phyloP scores from a whole-genome alignment of 2,888 invertebrate genomes.

The Watsonalla binaria region DNA sequence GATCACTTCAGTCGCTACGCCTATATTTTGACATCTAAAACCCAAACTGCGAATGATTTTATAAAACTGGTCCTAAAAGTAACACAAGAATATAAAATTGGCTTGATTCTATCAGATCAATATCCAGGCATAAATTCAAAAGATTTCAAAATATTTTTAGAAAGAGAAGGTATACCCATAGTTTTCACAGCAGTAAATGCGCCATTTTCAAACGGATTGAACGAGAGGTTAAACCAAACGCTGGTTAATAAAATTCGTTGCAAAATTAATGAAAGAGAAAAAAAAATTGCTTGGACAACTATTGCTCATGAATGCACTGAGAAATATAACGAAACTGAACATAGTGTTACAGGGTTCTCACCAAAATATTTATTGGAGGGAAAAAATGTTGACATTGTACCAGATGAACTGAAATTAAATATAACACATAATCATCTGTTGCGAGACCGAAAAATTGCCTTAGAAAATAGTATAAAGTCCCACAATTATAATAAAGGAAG shows the following conservation, averaged over 20 bases:
- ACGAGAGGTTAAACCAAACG: too few species aligned
- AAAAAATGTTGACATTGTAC: slow-evolving; percentile 14
- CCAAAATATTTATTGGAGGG: slow-evolving; percentile 26
- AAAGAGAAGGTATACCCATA: slow-evolving; percentile 14
- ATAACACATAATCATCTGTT: slow-evolving; percentile 7
- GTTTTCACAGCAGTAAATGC: slow-evolving; percentile 30
- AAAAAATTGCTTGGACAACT: slow-evolving; percentile 28
- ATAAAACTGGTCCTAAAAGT: too few species aligned
- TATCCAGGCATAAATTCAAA: too few species aligned
- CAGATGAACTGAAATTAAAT: slow-evolving; percentile 9
- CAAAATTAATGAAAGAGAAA: slow-evolving; percentile 22
- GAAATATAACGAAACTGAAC: slow-evolving; percentile 30
- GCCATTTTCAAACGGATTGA: too few species aligned
- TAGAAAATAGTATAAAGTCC: slow-evolving; percentile 17
- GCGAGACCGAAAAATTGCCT: slow-evolving; percentile 18
- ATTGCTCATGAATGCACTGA: slow-evolving; percentile 26
- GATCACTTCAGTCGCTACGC: too few species aligned
- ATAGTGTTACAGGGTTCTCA: slow-evolving; percentile 26
- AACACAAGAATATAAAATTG: slow-evolving; percentile 12
- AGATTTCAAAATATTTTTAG: too few species aligned
- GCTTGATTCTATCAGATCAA: slow-evolving; percentile 21
- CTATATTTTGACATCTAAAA: slow-evolving; percentile 21
- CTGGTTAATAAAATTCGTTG: slow-evolving; percentile 30
- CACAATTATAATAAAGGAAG: slow-evolving; percentile 19
- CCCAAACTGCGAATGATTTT: slow-evolving; percentile 16